Conservation (phyloP, 2,797 vertebrate genomes). For the Periophthalmus magnuspinnatus region DNA sequence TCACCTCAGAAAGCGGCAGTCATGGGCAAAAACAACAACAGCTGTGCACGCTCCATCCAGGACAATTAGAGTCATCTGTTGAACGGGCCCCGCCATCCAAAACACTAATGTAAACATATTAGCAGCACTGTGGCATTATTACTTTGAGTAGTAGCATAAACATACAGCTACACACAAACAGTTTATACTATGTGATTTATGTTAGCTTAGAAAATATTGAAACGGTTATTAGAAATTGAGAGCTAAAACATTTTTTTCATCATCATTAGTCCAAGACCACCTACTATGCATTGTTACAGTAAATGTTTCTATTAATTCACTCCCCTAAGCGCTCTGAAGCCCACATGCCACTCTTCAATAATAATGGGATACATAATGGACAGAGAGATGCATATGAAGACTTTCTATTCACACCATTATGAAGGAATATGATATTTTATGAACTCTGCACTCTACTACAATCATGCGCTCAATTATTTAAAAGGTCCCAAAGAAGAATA, state of each 20-base stretch:
- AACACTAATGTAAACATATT: conserved; percentile 34
- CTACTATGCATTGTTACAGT: not conserved
- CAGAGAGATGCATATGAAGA: not conserved
- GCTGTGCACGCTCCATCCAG: conserved; percentile 38
- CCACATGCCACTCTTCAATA: not conserved
- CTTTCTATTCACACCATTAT: not conserved
- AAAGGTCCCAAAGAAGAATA: not conserved
- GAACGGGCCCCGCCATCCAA: conserved; percentile 23
- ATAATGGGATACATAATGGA: not conserved
- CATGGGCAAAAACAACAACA: conserved; percentile 62
- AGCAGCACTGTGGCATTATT: conserved; percentile 26
- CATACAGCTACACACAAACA: not conserved
- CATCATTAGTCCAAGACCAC: not conserved
- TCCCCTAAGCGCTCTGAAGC: not conserved
- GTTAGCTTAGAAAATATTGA: not conserved
- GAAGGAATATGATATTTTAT: not conserved
- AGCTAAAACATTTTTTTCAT: not conserved
- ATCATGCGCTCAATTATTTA: not conserved
- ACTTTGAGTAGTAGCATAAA: conserved; percentile 27
- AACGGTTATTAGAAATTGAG: not conserved
- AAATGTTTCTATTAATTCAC: not conserved
- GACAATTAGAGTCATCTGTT: conserved; percentile 40
- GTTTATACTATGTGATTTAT: not conserved
- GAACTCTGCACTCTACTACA: not conserved
- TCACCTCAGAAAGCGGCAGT: conserved; percentile 7